A percentile compares a stretch with the other conserved stretches of the same genome.
Conservation (phyloP, 92 coral and sea anemone genomes). For the Palythoa grandis region DNA sequence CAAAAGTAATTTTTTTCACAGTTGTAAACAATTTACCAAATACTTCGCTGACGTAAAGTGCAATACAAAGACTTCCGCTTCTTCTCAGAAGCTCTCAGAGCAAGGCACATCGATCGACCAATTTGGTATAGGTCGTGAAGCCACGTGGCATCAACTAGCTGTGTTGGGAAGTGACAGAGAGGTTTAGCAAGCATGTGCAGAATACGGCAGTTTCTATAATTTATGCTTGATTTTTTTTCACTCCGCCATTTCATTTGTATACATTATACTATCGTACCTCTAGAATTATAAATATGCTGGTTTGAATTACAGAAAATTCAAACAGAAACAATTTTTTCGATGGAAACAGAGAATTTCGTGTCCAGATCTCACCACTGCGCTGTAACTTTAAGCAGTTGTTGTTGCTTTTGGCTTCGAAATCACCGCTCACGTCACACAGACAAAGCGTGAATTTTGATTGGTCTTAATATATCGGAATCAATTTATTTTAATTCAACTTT, state of each 20-base stretch:
- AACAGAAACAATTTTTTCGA: constrained; percentile 15
- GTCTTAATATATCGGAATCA: not conserved
- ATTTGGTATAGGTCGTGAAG: not conserved
- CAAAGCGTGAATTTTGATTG: not conserved
- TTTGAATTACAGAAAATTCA: not conserved
- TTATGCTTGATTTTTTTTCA: not conserved
- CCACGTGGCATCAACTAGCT: constrained; percentile 11
- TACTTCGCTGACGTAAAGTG: constrained; percentile 18
- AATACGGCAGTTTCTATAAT: not conserved
- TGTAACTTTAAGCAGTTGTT: not conserved
- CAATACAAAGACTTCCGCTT: constrained; percentile 21
- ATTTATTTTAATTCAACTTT: not conserved
- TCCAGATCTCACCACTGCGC: not conserved
- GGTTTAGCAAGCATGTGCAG: constrained; percentile 6
- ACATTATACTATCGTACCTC: not conserved
- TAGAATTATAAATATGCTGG: not conserved
- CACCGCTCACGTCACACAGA: constrained; percentile 23
- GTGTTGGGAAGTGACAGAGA: constrained; percentile 13
- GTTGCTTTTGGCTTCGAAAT: not conserved
- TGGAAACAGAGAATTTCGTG: not conserved
- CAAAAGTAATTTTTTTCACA: not conserved
- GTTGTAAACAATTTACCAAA: not conserved
- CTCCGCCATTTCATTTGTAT: not conserved
- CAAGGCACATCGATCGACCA: no score
- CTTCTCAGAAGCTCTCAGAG: not conserved